Evolutionary conservation across 2,888 invertebrate genomes (phyloP).

Genomic region (Cerceris rybyensis): DNA sequence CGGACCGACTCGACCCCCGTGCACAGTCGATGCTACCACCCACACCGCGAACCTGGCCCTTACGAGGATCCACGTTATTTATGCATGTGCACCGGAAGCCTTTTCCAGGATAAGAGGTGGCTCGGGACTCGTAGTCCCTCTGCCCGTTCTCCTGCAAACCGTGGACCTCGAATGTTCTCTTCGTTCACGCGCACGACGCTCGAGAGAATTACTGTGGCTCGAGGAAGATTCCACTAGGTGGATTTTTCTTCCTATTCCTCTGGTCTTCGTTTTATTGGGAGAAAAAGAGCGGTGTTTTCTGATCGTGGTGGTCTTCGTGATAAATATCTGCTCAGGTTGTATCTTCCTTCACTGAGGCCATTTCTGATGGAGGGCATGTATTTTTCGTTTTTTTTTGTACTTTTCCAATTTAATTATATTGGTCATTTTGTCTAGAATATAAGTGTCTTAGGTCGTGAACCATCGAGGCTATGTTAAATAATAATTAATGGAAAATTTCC

Average conservation of each 20-base stretch:
- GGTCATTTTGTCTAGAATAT: too few species aligned
- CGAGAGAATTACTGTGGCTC: constrained; percentile 46
- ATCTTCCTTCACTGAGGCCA: too few species aligned
- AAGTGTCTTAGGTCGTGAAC: too few species aligned
- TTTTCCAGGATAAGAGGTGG: constrained; percentile 71
- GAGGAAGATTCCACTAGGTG: constrained; percentile 34
- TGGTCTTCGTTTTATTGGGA: constrained; percentile 35
- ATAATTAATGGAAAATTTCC: too few species aligned
- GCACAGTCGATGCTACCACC: constrained; percentile 44
- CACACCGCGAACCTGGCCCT: constrained; percentile 69
- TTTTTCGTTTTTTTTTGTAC: too few species aligned
- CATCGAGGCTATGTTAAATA: too few species aligned
- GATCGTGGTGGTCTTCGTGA: background rate
- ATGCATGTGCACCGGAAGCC: constrained; percentile 75
- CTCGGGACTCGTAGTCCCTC: constrained; percentile 60
- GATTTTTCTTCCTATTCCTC: constrained; percentile 26
- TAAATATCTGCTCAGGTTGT: too few species aligned
- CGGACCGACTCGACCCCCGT: constrained; percentile 62
- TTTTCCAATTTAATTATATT: too few species aligned
- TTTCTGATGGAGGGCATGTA: too few species aligned
- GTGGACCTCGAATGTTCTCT: constrained; percentile 17
- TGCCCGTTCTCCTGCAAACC: constrained; percentile 42
- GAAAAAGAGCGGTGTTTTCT: constrained; percentile 39
- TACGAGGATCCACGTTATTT: constrained; percentile 75
- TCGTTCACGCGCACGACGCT: constrained; percentile 19